Evolutionary conservation across 1,140 invertebrate species (phyloP), one percentile per base, ranked within the genome.

Genomic region (Varroa destructor): DNA sequence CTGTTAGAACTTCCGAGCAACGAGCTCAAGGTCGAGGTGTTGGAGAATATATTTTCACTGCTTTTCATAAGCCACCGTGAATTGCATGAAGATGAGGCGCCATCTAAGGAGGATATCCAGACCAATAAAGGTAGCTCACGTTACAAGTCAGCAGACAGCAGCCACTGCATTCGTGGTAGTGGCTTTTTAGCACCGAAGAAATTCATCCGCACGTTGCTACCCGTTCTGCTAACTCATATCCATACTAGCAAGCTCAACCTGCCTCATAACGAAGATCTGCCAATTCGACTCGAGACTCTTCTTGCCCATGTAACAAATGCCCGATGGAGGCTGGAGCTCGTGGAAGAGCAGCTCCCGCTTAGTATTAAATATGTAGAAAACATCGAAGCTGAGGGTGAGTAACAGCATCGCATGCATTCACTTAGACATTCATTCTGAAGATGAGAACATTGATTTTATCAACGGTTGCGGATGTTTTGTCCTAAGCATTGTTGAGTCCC

Each of bases 21-120:
- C 37, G 61, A 40, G 46, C 61, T 67, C n/a, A 67, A 67, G 46
- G 74, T 82, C 1, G 81, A 82, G 75, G 77, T 81, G 10, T 67
- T 82, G 72, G 81, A 82, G 75, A 79, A 82, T 77, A 76, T 82
- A 5, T 82, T 80, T 75, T 78, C 79, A 40, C 72, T 82, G 54
- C 74, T 82, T 42, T 82, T 82, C 77, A 72, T 79, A 6, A 79
- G 75, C 54, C 75, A 78, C 71, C 77, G 77, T 71, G 77, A 79
- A 72, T 73, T 81, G 64, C 74, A 76, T 64, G 77, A 80, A 37
- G 46, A 37, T 37, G 61, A 40, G 40, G 61, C 40, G 61, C 12
- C 2, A 2, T 67, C 61, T 1, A 2, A 67, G 12, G 61, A 67
- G 14, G 61, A 67, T 40, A 67, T 14, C 61, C 40, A 67, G 5